Conservation (phyloP, 30 jellyfish, hydroid and myxozoan species). For the Chironex yamaguchii region DNA sequence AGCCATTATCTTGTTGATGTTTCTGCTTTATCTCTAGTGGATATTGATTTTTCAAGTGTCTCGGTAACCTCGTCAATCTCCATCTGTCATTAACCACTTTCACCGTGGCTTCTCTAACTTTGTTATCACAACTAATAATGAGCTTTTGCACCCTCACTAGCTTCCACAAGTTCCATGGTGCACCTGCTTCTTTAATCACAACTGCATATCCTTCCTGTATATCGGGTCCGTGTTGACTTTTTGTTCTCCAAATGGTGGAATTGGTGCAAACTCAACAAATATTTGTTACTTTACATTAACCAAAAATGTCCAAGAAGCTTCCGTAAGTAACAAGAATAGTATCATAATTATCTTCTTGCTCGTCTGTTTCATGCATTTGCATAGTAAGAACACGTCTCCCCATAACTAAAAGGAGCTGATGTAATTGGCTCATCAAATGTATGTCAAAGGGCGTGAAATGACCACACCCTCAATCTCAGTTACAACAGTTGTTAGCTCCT, state of each 20-base stretch:
- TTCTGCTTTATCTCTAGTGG: neutral
- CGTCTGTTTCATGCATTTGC: conserved; percentile 6
- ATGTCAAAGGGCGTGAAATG: conserved; percentile 22
- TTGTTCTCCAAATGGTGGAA: conserved; percentile 2
- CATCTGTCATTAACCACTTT: conserved; percentile 1
- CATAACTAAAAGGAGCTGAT: conserved; percentile 13
- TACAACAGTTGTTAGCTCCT: conserved; percentile 3
- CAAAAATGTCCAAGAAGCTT: conserved; percentile 33
- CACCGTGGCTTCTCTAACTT: conserved; percentile 5
- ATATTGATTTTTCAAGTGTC: neutral
- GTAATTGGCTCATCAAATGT: conserved; percentile 19
- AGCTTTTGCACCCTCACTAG: neutral
- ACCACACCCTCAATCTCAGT: conserved; percentile 24
- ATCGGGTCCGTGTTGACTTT: neutral
- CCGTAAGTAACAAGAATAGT: conserved; percentile 21
- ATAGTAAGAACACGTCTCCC: conserved; percentile 35
- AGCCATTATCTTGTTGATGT: neutral
- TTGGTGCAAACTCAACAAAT: conserved; percentile 17
- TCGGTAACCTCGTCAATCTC: neutral
- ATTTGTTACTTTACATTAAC: conserved; percentile 25
- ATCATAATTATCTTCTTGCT: neutral
- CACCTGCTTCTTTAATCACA: conserved; percentile 4
- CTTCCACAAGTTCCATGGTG: neutral
- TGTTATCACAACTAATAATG: neutral
- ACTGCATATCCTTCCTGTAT: neutral